Conservation (phyloP, 1,140 invertebrate species). For the Chironomus striatipennis region DNA sequence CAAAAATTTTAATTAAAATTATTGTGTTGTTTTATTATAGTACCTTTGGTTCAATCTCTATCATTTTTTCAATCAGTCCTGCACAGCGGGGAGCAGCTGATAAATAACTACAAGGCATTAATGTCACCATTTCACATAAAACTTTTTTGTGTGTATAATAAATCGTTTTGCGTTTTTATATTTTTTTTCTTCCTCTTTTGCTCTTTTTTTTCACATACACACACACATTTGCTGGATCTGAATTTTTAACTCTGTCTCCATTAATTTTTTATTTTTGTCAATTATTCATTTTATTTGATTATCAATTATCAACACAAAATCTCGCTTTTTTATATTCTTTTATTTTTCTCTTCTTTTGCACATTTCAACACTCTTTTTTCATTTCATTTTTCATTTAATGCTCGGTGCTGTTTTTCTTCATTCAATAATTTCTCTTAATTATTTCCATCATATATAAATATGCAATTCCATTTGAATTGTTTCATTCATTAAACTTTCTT, state of each 20-base stretch:
- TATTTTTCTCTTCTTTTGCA: not conserved
- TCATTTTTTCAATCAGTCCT: slow-evolving; percentile 49
- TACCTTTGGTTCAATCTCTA: slow-evolving; percentile 44
- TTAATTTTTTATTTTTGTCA: not conserved
- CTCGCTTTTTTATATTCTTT: not conserved
- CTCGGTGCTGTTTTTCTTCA: no score
- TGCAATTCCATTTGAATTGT: not conserved
- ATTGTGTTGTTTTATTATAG: slow-evolving; percentile 25
- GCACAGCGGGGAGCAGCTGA: slow-evolving; percentile 42
- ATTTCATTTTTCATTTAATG: no score
- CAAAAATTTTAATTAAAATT: no score
- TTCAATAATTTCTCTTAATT: not conserved
- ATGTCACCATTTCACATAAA: slow-evolving; percentile 42
- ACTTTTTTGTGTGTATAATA: slow-evolving; percentile 3
- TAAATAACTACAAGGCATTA: slow-evolving; percentile 47
- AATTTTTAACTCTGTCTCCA: slow-evolving; percentile 6
- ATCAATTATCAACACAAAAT: slow-evolving; percentile 9
- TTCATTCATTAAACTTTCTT: not conserved
- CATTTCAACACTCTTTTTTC: not conserved
- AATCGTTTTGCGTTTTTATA: not conserved
- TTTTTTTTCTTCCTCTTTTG: not conserved
- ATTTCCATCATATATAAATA: not conserved
- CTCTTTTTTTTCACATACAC: not conserved
- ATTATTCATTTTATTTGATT: slow-evolving; percentile 15
- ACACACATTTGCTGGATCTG: not conserved